A percentile compares a stretch with the other conserved stretches of the same genome.
phyloP scores from a whole-genome alignment of 2,888 invertebrate genomes.

The Erebia aethiops region DNA sequence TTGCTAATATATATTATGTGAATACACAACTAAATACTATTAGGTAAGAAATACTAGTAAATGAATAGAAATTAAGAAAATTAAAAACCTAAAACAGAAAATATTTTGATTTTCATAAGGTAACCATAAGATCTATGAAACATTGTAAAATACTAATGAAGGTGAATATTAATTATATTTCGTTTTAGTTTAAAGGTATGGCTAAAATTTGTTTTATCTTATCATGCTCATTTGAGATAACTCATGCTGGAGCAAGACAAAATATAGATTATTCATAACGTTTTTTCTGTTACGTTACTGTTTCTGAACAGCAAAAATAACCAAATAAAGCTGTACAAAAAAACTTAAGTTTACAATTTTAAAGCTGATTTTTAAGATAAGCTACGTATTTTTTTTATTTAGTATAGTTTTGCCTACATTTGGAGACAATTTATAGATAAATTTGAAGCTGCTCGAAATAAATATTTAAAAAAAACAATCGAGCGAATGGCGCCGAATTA shows the following conservation, averaged over 20 bases:
- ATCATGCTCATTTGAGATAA: not conserved
- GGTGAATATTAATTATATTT: not conserved
- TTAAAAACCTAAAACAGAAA: not conserved
- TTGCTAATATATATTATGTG: not conserved
- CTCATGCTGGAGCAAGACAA: not conserved
- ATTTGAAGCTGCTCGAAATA: too few relatives aligned
- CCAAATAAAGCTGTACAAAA: too few relatives aligned
- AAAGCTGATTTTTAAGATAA: too few relatives aligned
- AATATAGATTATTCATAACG: not conserved
- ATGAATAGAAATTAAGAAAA: not conserved
- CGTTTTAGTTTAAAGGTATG: not conserved
- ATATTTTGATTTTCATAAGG: constrained; percentile 11
- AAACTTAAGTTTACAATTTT: too few relatives aligned
- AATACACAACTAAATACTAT: constrained; percentile 12
- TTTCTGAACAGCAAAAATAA: too few relatives aligned
- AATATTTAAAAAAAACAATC: too few relatives aligned
- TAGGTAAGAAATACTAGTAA: constrained; percentile 6
- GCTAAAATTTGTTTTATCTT: not conserved
- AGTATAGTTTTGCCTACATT: too few relatives aligned
- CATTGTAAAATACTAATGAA: not conserved
- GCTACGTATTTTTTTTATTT: too few relatives aligned
- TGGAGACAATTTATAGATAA: too few relatives aligned
- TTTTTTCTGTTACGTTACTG: too few relatives aligned
- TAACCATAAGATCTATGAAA: constrained; percentile 1
- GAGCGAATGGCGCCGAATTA: too few relatives aligned